Evolutionary conservation across 2,888 invertebrate species (phyloP).

Genomic region (Erynnis tages): DNA sequence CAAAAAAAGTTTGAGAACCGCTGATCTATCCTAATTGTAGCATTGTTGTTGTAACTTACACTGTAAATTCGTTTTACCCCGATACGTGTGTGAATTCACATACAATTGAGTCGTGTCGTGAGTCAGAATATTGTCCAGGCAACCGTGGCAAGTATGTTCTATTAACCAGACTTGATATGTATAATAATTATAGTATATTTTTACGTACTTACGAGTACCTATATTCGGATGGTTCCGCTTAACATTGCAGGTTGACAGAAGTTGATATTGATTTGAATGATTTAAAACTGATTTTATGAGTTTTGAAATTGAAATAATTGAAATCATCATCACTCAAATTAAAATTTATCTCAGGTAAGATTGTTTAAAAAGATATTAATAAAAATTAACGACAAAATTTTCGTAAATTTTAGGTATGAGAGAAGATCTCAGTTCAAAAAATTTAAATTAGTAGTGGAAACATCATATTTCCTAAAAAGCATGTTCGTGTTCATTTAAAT

Average conservation of each 20-base stretch:
- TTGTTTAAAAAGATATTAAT: no score
- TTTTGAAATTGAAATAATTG: neutral
- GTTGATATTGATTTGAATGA: neutral
- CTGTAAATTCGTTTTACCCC: neutral
- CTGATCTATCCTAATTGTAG: no score
- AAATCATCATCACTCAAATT: neutral
- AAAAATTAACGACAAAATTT: no score
- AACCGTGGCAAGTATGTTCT: slow-evolving; percentile 9
- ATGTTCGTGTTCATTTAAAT: slow-evolving; percentile 8
- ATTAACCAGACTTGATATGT: slow-evolving; percentile 11
- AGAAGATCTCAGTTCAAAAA: slow-evolving; percentile 1
- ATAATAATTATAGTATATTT: no score
- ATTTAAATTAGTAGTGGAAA: slow-evolving; percentile 2
- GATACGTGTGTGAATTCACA: neutral
- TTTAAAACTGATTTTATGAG: neutral
- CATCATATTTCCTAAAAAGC: slow-evolving; percentile 14
- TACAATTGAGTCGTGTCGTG: slow-evolving; percentile 1
- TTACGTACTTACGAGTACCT: no score
- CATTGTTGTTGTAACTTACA: neutral
- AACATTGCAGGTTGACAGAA: neutral
- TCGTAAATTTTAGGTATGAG: no score
- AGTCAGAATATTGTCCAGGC: slow-evolving; percentile 14
- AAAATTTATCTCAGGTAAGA: no score
- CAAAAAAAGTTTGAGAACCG: no score
- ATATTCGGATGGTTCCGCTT: no score